Base-by-base conservation (phyloP, 2,797 vertebrate genomes). In the Sebastes kiyomatsui region DNA sequence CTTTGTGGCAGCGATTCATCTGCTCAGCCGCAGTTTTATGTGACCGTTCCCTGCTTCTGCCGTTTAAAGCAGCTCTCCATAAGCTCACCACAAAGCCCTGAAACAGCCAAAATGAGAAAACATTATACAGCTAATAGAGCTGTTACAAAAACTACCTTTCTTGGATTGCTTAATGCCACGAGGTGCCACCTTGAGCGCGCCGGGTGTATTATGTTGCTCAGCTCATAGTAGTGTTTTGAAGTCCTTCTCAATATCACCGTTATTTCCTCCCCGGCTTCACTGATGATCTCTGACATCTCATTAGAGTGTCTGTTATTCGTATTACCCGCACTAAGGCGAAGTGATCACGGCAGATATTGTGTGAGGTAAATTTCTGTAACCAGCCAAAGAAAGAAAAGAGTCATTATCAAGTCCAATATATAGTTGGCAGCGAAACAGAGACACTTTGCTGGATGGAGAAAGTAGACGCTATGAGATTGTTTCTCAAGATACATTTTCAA, bases 121-220 rank as follows among this genome's bases (percentile, higher is more conserved):
- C 82, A 91, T 92, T 93, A 78, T 67, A 85, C 42, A 68, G 80
- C 80, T 94, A 94, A 92, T 92, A 70, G 64, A 89, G 83, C 75
- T 84, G 92, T 95, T 94, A 88, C 71, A 90, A 54, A 82, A 92
- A 89, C 68, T 62, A 80, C 71, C 83, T 84, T 64, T 65, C 64
- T 54, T 54, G 86, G 89, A 88, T 90, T 88, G 88, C 85, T 89
- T 87, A 90, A 87, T 87, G 83, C 84, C 75, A 87, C 27, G 18
- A 85, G 78, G 87, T 88, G 85, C 84, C 82, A 88, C 88, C 84
- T 76, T 67, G 38, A 80, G 78, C 22, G 38, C 20, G 14, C 60
- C 4, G 54, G 79, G 32, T 32, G 67, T 46, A 73, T 89, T 82
- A 80, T 69, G 78, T 72, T 27, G 61, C 61, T 66, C 69, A 18